Base-by-base conservation (phyloP, 2,113 vertebrate species). In the Stercorarius parasiticus region DNA sequence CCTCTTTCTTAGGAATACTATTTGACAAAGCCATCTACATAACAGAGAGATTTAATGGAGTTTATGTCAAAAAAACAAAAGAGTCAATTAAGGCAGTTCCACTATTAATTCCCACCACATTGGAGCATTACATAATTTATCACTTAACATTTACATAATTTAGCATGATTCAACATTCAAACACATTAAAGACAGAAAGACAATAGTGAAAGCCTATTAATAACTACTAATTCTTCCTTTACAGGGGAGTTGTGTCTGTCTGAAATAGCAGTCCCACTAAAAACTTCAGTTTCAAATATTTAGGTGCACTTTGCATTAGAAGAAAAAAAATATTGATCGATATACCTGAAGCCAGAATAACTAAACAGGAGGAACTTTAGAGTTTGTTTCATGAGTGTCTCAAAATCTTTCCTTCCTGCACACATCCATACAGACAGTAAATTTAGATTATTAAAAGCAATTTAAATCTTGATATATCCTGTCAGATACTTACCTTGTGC, bases 81-180 rank as follows among this genome's bases (percentile, higher is more conserved):
- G 20, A 82, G 77, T 50, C 94, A 94, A 97, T 95, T 74, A 97
- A 96, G 76, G 82, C 71, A 78, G n/a, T 61, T 82, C 66, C 77
- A 82, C 67, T 88, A 77, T 96, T 95, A 95, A 96, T 94, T 96
- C 73, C 58, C 69, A 93, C 58, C 52, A 81, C 84, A 82, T 9
- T n/a, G 38, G 38, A 91, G 40, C 74, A 64, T 88, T 61, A 58
- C 52, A 72, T 95, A 92, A 97, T 93, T 62, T 96, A 95, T 94
- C 93, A 74, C 66, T 97, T 97, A 38, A n/a, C 15, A 79, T 97
- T 82, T 87, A 95, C 79, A 97, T 97, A 94, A 94, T 97, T 95
- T 90, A 96, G 58, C 93, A 95, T 92, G 79, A 97, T 92, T 95
- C 77, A 74, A 91, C 42, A 84, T 83, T 92, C 84, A 81, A 97